A percentile compares a stretch with the other conserved stretches of the same genome.
phyloP scores from a whole-genome alignment of 2,888 invertebrate genomes.

The Phortica magna region DNA sequence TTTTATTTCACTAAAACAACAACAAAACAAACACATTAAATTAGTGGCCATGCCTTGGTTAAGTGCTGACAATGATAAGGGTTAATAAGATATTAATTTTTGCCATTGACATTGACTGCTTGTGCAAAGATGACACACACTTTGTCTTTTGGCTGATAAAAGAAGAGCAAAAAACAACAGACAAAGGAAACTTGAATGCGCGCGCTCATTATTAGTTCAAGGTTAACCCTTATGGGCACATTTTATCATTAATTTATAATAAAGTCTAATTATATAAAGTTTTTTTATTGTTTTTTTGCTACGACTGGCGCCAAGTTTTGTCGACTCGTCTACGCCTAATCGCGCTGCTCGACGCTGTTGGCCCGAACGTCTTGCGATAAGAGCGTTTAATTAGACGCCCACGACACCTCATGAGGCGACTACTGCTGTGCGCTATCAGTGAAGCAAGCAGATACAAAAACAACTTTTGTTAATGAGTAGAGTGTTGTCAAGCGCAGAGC shows the following conservation, averaged over 20 bases:
- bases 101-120: background rate
- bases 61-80: no score
- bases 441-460: background rate
- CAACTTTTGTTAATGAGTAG: background rate
- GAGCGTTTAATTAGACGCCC: slow-evolving; percentile 15
- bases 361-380: background rate
- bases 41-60: no score
- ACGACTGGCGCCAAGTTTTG: background rate
- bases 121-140: slow-evolving; percentile 36
- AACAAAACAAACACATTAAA: no score
- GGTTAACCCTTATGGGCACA: slow-evolving; percentile 42
- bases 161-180: slow-evolving; percentile 35
- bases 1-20: no score
- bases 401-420: background rate
- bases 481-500: slow-evolving; percentile 9
- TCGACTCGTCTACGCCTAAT: background rate
- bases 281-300: background rate
- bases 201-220: slow-evolving; percentile 42
- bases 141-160: background rate
- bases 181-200: slow-evolving; percentile 6
- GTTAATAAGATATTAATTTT: no score
- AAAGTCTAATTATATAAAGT: background rate
- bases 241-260: background rate
- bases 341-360: background rate
- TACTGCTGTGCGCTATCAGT: background rate